A percentile compares a stretch with the other conserved stretches of the same genome.
These are phyloP conservation scores for Ardeotis arabs DNA, from an alignment of 2,113 vertebrate genomes.

Conservation along the genomic window DNA sequence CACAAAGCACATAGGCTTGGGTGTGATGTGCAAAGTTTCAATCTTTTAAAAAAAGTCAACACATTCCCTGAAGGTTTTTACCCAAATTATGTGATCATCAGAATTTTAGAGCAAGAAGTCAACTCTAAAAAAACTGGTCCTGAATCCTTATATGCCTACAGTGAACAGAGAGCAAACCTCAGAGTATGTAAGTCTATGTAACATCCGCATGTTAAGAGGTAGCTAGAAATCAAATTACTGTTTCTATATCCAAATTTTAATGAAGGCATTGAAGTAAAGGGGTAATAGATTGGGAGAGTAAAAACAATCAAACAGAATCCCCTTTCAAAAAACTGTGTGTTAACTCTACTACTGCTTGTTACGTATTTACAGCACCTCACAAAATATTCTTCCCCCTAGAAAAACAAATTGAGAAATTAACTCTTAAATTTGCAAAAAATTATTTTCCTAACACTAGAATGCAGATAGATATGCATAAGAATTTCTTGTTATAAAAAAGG, in stretches of 20 bases:
- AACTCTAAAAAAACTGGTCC: background rate
- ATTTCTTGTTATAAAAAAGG: background rate
- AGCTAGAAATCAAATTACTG: background rate
- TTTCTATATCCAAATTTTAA: background rate
- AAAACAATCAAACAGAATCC: background rate
- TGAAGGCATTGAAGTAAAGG: background rate
- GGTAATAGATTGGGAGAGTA: background rate
- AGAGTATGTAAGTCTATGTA: background rate
- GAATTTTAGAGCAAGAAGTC: background rate
- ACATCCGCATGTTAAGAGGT: background rate
- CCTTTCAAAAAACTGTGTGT: background rate
- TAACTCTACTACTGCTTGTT: background rate
- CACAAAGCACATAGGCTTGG: fast-evolving
- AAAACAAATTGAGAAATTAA: background rate
- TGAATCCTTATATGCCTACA: background rate
- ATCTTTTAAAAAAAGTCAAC: background rate
- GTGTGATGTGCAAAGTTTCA: background rate
- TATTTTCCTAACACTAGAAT: background rate
- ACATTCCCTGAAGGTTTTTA: background rate
- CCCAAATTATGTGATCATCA: background rate
- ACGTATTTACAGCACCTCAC: background rate
- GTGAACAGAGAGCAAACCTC: background rate
- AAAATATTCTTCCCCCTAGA: background rate
- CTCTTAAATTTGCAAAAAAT: background rate
- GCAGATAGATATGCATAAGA: background rate